Percentiles rank a stretch among this genome's conserved stretches.
phyloP scores from a whole-genome alignment of 2,888 invertebrate species.

The Ecdyonurus torrentis region DNA sequence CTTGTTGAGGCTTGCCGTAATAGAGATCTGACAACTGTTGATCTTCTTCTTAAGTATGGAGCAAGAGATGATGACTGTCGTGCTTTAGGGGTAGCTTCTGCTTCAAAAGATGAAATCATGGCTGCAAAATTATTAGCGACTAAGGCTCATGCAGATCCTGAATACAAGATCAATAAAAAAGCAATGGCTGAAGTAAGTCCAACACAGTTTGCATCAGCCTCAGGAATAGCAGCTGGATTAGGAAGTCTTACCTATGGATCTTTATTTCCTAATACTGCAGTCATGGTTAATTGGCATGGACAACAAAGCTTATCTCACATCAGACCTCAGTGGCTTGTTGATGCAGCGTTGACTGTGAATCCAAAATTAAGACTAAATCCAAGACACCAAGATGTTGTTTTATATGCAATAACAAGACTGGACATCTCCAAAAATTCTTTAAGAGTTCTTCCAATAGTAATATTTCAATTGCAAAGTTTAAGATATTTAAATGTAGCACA shows the following conservation, averaged over 20 bases:
- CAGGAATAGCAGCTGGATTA: conserved; percentile 27
- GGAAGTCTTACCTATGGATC: conserved; percentile 55
- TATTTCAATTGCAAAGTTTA: conserved; percentile 72
- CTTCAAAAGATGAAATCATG: conserved; percentile 54
- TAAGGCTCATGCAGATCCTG: conserved; percentile 80
- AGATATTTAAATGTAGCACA: conserved; percentile 69
- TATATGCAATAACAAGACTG: conserved; percentile 84
- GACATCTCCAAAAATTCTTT: conserved; percentile 86
- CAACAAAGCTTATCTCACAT: conserved; percentile 40
- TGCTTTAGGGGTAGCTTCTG: conserved; percentile 61
- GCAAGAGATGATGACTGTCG: conserved; percentile 75
- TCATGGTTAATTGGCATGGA: conserved; percentile 87
- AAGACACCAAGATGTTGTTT: conserved; percentile 44
- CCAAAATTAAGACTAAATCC: conserved; percentile 49
- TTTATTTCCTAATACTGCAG: conserved; percentile 65
- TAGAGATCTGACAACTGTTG: conserved; percentile 45
- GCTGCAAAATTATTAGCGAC: conserved; percentile 70
- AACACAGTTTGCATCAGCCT: conserved; percentile 28
- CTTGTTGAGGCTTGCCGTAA: conserved; percentile 53
- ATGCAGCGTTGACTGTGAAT: conserved; percentile 73
- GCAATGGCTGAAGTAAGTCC: conserved; percentile 50
- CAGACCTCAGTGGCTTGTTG: conserved; percentile 58
- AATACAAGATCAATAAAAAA: conserved; percentile 82
- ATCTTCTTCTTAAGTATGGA: conserved; percentile 57
- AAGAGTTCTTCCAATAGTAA: conserved; percentile 54